Base-by-base conservation (phyloP, 1,140 invertebrate genomes). In the Holcopasites calliopsidis region DNA sequence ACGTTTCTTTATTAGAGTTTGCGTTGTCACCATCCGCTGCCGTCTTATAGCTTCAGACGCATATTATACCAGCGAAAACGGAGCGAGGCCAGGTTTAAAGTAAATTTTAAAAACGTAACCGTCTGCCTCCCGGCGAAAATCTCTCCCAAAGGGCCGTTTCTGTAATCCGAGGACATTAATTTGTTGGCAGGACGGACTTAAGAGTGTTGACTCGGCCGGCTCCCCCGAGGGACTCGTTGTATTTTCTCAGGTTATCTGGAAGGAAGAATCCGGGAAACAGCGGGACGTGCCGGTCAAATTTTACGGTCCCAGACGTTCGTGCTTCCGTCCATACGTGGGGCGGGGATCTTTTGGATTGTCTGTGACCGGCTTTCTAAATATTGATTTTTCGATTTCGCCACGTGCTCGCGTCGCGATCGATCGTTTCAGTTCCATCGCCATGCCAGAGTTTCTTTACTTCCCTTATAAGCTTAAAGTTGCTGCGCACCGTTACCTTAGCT, bases 111-210 rank as follows among this genome's bases (percentile, higher is more conserved):
- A 82, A 82, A 74, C 75, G 64, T 52, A 71, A 55, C 61, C 76
- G 70, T 69, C 81, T 54, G 52, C 18, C 55, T 58, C 76, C 69
- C 49, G 81, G 69, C 69, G 82, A 82, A 77, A 84, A 84, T 84
- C 73, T 84, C 70, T 84, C 81, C 81, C 79, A 84, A 65, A 23
- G 82, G 81, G 52, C 76, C 75, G 75, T 74, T 85, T 79, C 82
- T 66, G 74, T 86, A 84, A 86, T 86, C 83, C 85, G 70, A 68
- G 73, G 70, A 80, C 85, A 86, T 86, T 83, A 86, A 86, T 86
- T 86, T 80, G 82, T 84, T 77, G 81, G 61, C 70, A 83, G 62
- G 60, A 73, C 80, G 83, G 71, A 73, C 79, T 82, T 85, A 76
- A 70, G 76, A 76, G 62, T 76, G 71, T 78, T 79, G 75, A 66